A percentile compares a stretch with the other conserved stretches of the same genome.
These are phyloP conservation scores for Anser cygnoides DNA, from an alignment of 2,113 vertebrate species.

Conservation along the genomic window DNA sequence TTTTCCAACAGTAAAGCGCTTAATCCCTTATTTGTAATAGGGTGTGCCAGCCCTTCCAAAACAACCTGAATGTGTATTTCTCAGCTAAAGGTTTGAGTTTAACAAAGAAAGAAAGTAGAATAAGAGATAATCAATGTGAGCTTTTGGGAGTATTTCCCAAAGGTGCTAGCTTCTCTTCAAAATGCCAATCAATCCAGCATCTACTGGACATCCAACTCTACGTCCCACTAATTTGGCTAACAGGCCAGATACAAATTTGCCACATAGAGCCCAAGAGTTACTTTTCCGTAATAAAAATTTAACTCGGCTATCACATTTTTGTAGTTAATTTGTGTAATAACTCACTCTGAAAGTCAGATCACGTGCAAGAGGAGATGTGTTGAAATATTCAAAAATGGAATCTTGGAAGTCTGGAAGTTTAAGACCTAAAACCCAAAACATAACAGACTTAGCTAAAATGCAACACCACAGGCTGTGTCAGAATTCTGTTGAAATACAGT, in stretches of 20 bases:
- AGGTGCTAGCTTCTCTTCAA: neutral
- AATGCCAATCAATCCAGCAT: neutral
- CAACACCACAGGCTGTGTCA: neutral
- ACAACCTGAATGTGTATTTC: neutral
- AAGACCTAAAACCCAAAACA: constrained; percentile 80
- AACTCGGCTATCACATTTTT: neutral
- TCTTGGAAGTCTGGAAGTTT: constrained; percentile 96
- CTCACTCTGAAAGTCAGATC: constrained; percentile 95
- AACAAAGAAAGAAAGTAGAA: neutral
- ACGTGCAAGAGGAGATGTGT: constrained; percentile 93
- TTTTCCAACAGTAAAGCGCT: constrained; percentile 3
- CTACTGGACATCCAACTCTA: neutral
- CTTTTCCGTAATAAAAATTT: neutral
- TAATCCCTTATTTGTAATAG: neutral
- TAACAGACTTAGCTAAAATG: neutral
- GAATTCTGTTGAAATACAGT: neutral
- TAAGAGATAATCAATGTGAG: neutral
- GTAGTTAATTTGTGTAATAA: constrained; percentile 31
- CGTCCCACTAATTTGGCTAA: neutral
- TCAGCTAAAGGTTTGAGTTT: constrained; percentile 12
- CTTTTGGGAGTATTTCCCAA: neutral
- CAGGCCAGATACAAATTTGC: neutral
- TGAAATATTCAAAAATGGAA: constrained; percentile 97
- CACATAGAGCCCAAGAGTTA: neutral
- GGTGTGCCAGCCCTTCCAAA: neutral